phyloP scores from a whole-genome alignment of 2,888 invertebrate genomes.

The Ichneumoninae sp. region DNA sequence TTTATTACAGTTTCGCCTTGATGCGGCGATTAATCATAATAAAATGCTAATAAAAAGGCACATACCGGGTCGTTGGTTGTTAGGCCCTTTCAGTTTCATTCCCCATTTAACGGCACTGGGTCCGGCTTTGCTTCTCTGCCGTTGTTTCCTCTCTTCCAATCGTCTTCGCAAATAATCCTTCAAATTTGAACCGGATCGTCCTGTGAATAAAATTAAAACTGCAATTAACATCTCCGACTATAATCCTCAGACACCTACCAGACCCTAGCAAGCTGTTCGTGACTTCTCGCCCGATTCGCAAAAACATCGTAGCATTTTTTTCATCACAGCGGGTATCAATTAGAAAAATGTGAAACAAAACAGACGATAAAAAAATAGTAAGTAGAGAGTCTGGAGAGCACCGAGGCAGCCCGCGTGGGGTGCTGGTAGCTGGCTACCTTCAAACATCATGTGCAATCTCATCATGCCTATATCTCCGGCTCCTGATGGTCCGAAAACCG shows the following conservation, averaged over 20 bases:
- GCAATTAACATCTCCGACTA: constrained; percentile 12
- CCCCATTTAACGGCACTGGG: constrained; percentile 79
- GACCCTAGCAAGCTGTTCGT: constrained; percentile 78
- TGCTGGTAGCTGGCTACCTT: constrained; percentile 78
- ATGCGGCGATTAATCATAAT: not conserved
- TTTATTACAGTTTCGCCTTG: not conserved
- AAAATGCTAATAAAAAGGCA: constrained; percentile 5
- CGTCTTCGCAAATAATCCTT: constrained; percentile 87
- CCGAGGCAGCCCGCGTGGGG: constrained; percentile 61
- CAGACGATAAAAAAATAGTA: constrained; percentile 9
- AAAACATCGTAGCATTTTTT: constrained; percentile 19
- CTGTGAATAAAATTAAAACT: constrained; percentile 70
- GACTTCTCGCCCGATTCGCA: constrained; percentile 52
- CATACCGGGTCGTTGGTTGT: constrained; percentile 77
- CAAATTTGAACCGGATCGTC: constrained; percentile 85
- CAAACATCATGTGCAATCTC: constrained; percentile 86
- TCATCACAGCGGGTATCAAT: constrained; percentile 74
- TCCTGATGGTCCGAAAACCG: constrained; percentile 83
- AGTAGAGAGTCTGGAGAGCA: constrained; percentile 50
- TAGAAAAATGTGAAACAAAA: constrained; percentile 6
- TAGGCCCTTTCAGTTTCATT: constrained; percentile 78
- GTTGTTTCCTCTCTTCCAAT: constrained; percentile 86
- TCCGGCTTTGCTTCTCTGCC: constrained; percentile 84
- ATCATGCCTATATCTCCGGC: constrained; percentile 86
- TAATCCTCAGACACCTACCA: constrained; percentile 70